Conservation (phyloP, 2,797 vertebrate genomes). For the Trichosurus vulpecula region DNA sequence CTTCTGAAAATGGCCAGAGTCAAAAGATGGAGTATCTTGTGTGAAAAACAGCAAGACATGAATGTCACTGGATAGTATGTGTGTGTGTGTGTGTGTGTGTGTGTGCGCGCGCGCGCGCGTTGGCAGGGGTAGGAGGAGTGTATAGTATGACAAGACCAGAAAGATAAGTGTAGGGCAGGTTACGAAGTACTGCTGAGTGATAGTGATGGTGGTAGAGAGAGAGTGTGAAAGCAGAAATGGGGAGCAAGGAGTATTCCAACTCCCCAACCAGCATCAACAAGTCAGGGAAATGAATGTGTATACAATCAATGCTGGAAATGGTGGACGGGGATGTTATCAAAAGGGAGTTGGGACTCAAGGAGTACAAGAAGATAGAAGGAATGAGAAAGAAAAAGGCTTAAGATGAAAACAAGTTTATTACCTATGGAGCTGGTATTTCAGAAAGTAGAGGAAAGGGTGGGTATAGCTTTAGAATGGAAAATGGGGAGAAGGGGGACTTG, state of each 20-base stretch:
- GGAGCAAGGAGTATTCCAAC: neutral
- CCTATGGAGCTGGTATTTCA: neutral
- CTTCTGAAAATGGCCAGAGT: too few species aligned
- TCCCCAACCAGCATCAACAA: neutral
- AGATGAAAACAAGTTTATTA: neutral
- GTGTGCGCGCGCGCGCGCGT: too few species aligned
- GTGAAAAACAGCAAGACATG: too few species aligned
- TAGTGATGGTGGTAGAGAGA: neutral
- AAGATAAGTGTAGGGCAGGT: too few species aligned
- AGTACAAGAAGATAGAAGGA: neutral
- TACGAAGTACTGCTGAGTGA: neutral
- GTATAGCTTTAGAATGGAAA: neutral
- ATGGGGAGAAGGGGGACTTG: neutral
- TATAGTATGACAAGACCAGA: too few species aligned
- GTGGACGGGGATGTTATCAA: neutral
- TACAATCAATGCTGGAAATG: neutral
- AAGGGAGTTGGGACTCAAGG: neutral
- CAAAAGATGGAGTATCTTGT: too few species aligned
- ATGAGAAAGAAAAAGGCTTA: neutral
- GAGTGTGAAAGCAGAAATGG: neutral
- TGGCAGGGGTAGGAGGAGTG: too few species aligned
- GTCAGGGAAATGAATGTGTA: neutral
- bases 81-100: too few species aligned
- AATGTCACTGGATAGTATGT: too few species aligned
- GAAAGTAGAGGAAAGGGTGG: neutral